A percentile compares a stretch with the other conserved stretches of the same genome.
These are phyloP conservation scores for Otolemur garnettii DNA, from an alignment of 2,113 vertebrate genomes.

Conservation along the genomic window DNA sequence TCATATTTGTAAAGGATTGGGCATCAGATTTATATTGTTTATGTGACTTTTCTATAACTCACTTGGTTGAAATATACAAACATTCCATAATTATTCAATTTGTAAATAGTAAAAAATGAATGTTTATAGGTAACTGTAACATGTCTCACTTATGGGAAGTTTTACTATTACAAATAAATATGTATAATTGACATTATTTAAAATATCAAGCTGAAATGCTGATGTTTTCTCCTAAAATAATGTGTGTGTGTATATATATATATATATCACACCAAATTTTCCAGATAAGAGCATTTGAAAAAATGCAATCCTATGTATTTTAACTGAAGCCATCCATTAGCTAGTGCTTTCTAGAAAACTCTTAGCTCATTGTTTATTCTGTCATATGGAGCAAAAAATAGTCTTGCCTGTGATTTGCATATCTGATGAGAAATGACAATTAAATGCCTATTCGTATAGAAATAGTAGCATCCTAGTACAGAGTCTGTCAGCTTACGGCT, in stretches of 20 bases:
- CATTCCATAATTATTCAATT: slow-evolving; percentile 16
- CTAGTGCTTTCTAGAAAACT: slow-evolving; percentile 54
- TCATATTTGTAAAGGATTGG: slow-evolving; percentile 67
- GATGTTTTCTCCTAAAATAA: slow-evolving; percentile 34
- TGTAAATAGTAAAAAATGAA: slow-evolving; percentile 72
- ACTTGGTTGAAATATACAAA: not conserved
- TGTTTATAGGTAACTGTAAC: slow-evolving; percentile 60
- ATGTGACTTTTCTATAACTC: slow-evolving; percentile 58
- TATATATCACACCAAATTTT: slow-evolving; percentile 10
- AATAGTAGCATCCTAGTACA: not conserved
- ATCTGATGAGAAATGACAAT: not conserved
- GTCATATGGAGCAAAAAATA: not conserved
- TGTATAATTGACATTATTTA: slow-evolving; percentile 44
- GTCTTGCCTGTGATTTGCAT: not conserved
- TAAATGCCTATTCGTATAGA: not conserved
- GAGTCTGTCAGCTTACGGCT: not conserved
- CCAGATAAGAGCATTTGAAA: slow-evolving; percentile 38
- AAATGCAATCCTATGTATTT: slow-evolving; percentile 29
- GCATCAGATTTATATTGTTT: slow-evolving; percentile 67
- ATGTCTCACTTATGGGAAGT: slow-evolving; percentile 48
- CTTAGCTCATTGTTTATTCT: not conserved
- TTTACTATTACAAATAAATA: slow-evolving; percentile 72
- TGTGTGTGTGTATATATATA: not conserved
- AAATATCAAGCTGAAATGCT: not conserved
- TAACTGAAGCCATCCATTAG: slow-evolving; percentile 29